Evolutionary conservation across 2,888 invertebrate genomes (phyloP).

Genomic region (Flabesymbios commensalis): DNA sequence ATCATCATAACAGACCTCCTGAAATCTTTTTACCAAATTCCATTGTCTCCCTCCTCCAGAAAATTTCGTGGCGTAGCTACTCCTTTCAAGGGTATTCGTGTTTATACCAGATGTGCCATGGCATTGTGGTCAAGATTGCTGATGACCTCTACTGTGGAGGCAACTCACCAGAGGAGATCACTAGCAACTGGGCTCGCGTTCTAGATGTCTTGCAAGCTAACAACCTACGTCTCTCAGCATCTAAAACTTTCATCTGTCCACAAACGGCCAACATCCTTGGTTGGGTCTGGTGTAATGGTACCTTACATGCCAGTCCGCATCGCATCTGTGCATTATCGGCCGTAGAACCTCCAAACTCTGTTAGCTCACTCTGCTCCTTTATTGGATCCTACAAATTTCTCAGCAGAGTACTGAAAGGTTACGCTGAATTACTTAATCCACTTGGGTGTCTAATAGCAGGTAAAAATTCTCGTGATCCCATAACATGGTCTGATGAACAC

Average conservation of each 20-base stretch:
- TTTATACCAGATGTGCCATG: conserved; percentile 39
- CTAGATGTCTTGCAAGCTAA: conserved; percentile 14
- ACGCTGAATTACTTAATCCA: conserved; percentile 14
- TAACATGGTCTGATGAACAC: conserved; percentile 17
- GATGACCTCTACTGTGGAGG: conserved; percentile 29
- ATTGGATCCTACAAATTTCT: conserved; percentile 18
- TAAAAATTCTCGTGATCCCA: conserved; percentile 15
- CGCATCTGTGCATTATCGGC: neutral
- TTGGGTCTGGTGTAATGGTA: conserved; percentile 30
- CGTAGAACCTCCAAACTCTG: conserved; percentile 9
- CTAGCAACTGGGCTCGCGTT: conserved; percentile 15
- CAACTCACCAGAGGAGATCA: too few relatives aligned
- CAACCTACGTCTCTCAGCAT: conserved; percentile 16
- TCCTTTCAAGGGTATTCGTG: conserved; percentile 34
- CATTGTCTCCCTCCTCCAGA: conserved; percentile 32
- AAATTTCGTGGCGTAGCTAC: conserved; percentile 39
- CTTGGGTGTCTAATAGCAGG: conserved; percentile 14
- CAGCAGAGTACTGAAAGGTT: conserved; percentile 18
- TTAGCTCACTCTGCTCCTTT: conserved; percentile 11
- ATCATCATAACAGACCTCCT: conserved; percentile 33
- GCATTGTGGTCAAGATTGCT: conserved; percentile 31
- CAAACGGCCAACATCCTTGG: conserved; percentile 17
- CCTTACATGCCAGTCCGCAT: conserved; percentile 23
- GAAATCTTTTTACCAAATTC: conserved; percentile 37
- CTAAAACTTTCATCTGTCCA: conserved; percentile 23